Conservation (phyloP, 2,113 vertebrate species). For the Copsychus sechellarum region DNA sequence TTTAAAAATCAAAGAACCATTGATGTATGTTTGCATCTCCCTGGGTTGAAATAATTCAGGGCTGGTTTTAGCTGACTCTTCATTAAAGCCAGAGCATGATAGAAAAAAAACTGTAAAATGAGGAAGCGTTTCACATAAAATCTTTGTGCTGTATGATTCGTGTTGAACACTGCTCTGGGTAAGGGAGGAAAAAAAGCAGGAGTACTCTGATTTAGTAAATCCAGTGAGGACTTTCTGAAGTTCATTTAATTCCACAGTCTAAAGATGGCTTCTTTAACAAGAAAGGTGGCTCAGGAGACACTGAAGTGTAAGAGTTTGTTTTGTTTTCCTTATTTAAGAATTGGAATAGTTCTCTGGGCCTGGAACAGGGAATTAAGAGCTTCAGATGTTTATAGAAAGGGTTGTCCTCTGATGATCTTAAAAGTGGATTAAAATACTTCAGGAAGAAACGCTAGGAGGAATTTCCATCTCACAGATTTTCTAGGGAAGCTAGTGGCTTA, state of each 20-base stretch:
- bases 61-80: neutral
- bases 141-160: neutral
- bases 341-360: neutral
- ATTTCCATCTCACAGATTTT: neutral
- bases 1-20: neutral
- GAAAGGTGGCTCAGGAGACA: neutral
- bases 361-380: neutral
- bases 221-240: neutral
- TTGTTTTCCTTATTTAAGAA: neutral
- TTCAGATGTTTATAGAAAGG: neutral
- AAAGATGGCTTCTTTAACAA: neutral
- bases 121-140: neutral
- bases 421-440: neutral
- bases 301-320: neutral
- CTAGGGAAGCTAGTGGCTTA: neutral
- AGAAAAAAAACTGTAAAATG: neutral
- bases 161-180: neutral
- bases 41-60: neutral
- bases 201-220: neutral
- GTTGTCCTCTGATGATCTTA: constrained; percentile 1
- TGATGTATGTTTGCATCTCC: neutral
- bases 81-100: neutral
- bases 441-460: neutral
- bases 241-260: neutral
- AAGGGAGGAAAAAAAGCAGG: neutral